Base-by-base conservation (phyloP, 64 coral and sea anemone species). In the Astreopora myriophthalma region DNA sequence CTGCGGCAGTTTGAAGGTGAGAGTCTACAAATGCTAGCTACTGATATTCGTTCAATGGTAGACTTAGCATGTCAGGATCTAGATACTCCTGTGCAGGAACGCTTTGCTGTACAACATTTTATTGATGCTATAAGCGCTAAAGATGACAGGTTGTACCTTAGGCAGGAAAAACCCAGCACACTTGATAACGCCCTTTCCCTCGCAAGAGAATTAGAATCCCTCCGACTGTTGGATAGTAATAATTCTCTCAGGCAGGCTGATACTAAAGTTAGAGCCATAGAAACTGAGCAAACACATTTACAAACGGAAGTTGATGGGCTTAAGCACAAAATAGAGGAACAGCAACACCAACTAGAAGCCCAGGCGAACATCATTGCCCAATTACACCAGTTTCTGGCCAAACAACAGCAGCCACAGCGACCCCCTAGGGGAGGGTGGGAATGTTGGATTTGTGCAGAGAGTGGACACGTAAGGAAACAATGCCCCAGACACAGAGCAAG, bases 101-200 rank as follows among this genome's bases (percentile, higher is more conserved):
- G 90, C 28, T 92, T 92, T 76, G 33, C 51, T 9, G 90, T 92
- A 44, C 73, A 78, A 36, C 81, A 86, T 70, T 80, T 90, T 80
- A 77, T 90, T 31, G 91, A 92, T 66, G 82, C 90, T 42, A 29
- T 86, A 12, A 28, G 0, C 24, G 81, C 86, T 0, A 36, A 27
- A 17, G 81, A 92, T 13, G 90, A 92, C 37, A 34, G 71, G 13
- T 1, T 92, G 44, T 22, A 51, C 13, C 48, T 77, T 19, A n/a
- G n/a, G n/a, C 57, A 75, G 17, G 75, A 90, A 3, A 80, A 90
- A 80, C 75, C 88, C 2, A 12, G 8, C n/a, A 78, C 20, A 27
- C 52, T 89, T 12, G 78, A 84, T 12, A n/a, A 65, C 35, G 52
- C 87, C 2, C 44, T 90, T 2, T 27, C 60, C 1, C 12, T 6